Evolutionary conservation across 2,888 invertebrate genomes (phyloP), one percentile per base, ranked within the genome.

Genomic region (Drosophila phalerata): DNA sequence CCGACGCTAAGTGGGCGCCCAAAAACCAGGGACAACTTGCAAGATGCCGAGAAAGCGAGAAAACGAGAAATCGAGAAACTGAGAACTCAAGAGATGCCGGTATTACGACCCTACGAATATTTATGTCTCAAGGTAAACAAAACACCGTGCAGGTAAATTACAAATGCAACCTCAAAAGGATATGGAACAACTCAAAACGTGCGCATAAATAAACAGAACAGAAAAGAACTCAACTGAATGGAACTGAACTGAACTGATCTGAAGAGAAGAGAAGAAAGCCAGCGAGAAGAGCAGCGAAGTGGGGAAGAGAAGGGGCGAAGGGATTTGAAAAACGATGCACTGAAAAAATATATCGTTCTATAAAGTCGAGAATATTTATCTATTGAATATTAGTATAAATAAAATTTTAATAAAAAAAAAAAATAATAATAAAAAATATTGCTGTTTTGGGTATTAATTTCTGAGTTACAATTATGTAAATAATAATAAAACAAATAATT

Each of bases 151-250:
- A 81, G 80, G 83, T 81, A 81, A 83, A 71, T 73, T 77, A 82
- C 57, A 68, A 77, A 60, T 48, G 32, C 61, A 56, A 11, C 42
- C 22, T 45, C 45, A 38, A 64, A 71, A 78, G 78, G 81, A 78
- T 81, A 73, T 65, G 49, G 43, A 77, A 69, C 48, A 47, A 30
- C 49, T 42, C 40, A 57, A 79, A 83, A 83, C 84, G 87, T 82
- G 82, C 67, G 79, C 87, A 82, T 82, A 82, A 82, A 82, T 82
- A 87, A 82, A 66, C 82, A 70, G 66, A 80, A 57, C 65, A 32
- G 34, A 17, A 25, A 4, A 8, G 8, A 40, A 60, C 34, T 10
- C 17, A 32, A 30, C 22, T 22, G 22, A 19, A 25, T n/a, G n/a
- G n/a, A n/a, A 60, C 34, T 10, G 19, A 32, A 30, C 22, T 22